These are phyloP conservation scores for Operophtera brumata DNA, from an alignment of 2,888 invertebrate species.

Conservation along the genomic window DNA sequence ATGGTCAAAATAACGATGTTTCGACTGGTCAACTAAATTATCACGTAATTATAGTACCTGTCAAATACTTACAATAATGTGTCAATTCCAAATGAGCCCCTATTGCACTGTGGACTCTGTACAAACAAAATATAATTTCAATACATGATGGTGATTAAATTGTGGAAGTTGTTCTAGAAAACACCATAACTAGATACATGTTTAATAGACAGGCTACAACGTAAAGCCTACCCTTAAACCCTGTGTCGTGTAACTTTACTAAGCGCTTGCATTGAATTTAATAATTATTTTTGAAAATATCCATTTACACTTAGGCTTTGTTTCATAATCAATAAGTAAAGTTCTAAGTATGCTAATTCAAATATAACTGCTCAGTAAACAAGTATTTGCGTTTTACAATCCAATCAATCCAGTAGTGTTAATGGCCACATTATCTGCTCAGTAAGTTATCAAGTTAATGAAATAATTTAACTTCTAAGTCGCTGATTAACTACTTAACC, in stretches of 20 bases:
- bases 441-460: no score
- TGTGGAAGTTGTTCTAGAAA: neutral
- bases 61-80: neutral
- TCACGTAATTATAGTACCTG: neutral
- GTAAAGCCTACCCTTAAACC: neutral
- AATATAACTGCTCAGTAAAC: no score
- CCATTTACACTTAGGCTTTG: no score
- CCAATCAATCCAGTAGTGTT: no score
- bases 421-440: no score
- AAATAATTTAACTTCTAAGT: no score
- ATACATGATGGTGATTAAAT: no score
- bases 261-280: neutral
- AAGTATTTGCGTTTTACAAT: no score
- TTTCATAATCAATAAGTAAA: no score
- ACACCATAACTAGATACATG: neutral
- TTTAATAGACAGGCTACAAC: slow-evolving; percentile 14
- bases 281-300: neutral
- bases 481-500: no score
- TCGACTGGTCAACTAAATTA: neutral
- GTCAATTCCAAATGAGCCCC: slow-evolving; percentile 8
- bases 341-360: no score
- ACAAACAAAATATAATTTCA: neutral
- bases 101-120: neutral
- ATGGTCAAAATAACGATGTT: neutral
- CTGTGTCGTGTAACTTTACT: neutral